Percentiles rank a stretch among this genome's conserved stretches.
These are phyloP conservation scores for Falcaria lacertinaria DNA, from an alignment of 2,888 invertebrate genomes.

Conservation along the genomic window DNA sequence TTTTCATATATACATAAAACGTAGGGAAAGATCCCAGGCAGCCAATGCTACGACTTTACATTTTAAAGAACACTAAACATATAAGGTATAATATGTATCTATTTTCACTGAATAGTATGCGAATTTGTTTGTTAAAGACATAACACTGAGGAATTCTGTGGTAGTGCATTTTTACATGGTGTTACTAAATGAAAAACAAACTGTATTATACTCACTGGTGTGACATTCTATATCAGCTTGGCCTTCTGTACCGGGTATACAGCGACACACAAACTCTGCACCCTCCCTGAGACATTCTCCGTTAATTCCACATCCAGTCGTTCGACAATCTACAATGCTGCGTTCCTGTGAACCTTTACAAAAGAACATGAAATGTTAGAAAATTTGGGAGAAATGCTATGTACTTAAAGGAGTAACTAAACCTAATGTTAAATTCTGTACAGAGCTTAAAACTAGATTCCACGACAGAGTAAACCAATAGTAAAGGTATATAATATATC, in stretches of 20 bases:
- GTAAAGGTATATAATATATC: too few relatives aligned
- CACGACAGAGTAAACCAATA: too few relatives aligned
- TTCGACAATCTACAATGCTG: conserved; percentile 87
- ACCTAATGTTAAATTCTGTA: conserved; percentile 9
- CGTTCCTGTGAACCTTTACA: conserved; percentile 78
- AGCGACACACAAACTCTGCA: conserved; percentile 90
- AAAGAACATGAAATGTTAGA: conserved; percentile 1
- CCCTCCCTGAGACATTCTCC: conserved; percentile 93
- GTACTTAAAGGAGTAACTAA: neutral
- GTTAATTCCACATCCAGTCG: conserved; percentile 90
- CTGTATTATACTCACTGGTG: conserved; percentile 62
- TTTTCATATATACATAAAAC: neutral
- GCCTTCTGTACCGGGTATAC: conserved; percentile 87
- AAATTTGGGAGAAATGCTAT: neutral
- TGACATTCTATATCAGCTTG: conserved; percentile 86
- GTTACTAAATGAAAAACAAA: conserved; percentile 25
- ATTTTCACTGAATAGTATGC: too few relatives aligned
- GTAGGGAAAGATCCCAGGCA: neutral
- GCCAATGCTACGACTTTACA: neutral
- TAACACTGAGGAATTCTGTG: conserved; percentile 14
- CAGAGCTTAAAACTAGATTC: neutral
- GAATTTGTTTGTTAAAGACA: neutral
- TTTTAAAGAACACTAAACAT: neutral
- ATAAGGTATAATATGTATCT: too few relatives aligned
- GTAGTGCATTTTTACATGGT: conserved; percentile 77